A percentile compares a stretch with the other conserved stretches of the same genome.
These are phyloP conservation scores for Oreotragus oreotragus DNA, from an alignment of 2,113 vertebrate species.

Conservation along the genomic window DNA sequence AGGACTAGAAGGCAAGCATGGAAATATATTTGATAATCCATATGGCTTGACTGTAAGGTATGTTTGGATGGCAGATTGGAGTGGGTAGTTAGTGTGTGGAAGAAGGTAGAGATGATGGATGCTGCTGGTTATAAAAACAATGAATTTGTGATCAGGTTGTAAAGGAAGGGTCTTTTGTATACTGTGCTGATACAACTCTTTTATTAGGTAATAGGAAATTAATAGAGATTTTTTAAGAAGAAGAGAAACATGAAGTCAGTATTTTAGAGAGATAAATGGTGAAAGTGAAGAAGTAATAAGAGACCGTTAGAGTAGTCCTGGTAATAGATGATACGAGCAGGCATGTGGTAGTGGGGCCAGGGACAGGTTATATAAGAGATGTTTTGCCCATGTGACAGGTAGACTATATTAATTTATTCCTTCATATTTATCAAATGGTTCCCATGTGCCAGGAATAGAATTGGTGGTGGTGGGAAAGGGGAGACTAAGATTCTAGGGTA, in stretches of 20 bases:
- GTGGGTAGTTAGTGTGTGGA: background rate
- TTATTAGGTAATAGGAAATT: background rate
- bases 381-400: background rate
- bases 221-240: background rate
- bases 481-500: background rate
- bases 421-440: background rate
- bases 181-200: background rate
- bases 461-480: background rate
- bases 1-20: background rate
- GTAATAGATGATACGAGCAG: background rate
- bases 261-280: background rate
- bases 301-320: background rate
- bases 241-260: background rate
- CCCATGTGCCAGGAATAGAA: background rate
- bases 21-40: background rate
- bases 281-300: background rate
- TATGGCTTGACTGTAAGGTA: background rate
- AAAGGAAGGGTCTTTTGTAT: background rate
- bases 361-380: background rate
- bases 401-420: background rate
- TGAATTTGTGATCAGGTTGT: background rate
- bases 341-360: background rate
- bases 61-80: background rate
- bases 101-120: background rate
- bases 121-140: background rate